These are phyloP conservation scores for Ichneumon xanthorius DNA, from an alignment of 2,888 invertebrate genomes.

Conservation along the genomic window DNA sequence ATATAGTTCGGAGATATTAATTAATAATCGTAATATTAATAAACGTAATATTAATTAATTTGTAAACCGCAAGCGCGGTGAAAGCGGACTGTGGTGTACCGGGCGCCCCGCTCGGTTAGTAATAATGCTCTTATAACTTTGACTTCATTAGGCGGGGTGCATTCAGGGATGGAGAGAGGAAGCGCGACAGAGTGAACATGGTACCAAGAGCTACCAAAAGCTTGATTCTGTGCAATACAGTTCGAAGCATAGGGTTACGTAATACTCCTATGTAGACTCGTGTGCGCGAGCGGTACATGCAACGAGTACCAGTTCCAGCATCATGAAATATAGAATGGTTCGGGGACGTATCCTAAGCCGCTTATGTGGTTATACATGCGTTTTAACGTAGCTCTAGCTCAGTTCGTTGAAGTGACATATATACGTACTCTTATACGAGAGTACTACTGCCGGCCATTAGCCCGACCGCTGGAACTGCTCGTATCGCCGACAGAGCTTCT, in stretches of 20 bases:
- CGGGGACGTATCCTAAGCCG: slow-evolving; percentile 53
- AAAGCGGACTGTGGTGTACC: slow-evolving; percentile 49
- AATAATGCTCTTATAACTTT: slow-evolving; percentile 64
- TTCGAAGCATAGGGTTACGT: slow-evolving; percentile 16
- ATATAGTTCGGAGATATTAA: too few relatives aligned
- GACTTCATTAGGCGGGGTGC: slow-evolving; percentile 54
- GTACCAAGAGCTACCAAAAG: background rate
- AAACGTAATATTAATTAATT: slow-evolving; percentile 59
- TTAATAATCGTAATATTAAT: too few relatives aligned
- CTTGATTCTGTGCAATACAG: background rate
- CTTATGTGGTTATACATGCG: slow-evolving; percentile 56
- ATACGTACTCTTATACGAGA: background rate
- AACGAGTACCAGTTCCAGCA: slow-evolving; percentile 13
- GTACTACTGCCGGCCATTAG: background rate
- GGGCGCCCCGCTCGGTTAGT: slow-evolving; percentile 19
- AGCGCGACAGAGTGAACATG: background rate
- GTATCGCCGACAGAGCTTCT: background rate
- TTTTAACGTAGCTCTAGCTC: slow-evolving; percentile 40
- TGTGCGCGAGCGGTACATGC: background rate
- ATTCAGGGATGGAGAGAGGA: slow-evolving; percentile 18
- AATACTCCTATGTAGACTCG: background rate
- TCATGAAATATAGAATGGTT: slow-evolving; percentile 49
- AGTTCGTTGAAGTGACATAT: background rate
- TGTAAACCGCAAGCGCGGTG: slow-evolving; percentile 33
- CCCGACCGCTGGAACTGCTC: background rate